Percentiles rank a stretch among this genome's conserved stretches.
Evolutionary conservation across 1,140 invertebrate species (phyloP).

Genomic region (Megathymus violae): DNA sequence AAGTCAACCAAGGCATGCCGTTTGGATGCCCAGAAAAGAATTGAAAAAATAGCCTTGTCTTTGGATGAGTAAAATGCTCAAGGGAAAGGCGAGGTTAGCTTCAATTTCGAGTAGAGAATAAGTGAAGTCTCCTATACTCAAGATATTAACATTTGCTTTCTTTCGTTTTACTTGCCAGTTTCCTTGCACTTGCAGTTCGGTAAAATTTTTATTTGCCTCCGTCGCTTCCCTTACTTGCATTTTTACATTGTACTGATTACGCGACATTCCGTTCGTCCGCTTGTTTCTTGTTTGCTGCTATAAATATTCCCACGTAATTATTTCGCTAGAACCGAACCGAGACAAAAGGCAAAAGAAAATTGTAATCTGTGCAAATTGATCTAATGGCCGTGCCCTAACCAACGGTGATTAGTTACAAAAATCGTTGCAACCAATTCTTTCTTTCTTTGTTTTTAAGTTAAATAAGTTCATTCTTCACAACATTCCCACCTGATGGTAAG

Average conservation of each 20-base stretch:
- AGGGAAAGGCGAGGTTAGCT: no score
- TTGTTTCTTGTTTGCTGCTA: constrained; percentile 14
- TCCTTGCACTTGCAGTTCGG: neutral
- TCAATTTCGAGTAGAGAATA: no score
- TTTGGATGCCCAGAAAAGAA: no score
- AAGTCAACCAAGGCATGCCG: no score
- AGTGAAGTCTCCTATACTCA: no score
- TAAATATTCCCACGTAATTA: constrained; percentile 18
- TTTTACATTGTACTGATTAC: constrained; percentile 35
- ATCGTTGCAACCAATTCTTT: neutral
- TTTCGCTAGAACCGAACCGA: constrained; percentile 3
- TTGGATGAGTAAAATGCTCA: no score
- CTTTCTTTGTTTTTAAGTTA: neutral
- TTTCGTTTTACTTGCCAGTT: neutral
- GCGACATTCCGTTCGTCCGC: constrained; percentile 12
- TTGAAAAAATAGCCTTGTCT: no score
- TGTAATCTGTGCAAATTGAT: constrained; percentile 9
- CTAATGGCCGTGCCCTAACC: neutral
- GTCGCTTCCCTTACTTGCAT: constrained; percentile 5
- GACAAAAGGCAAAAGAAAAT: neutral
- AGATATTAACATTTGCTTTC: no score
- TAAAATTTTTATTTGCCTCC: constrained; percentile 10
- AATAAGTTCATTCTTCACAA: no score
- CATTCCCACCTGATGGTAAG: no score
- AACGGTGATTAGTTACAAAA: constrained; percentile 2